Evolutionary conservation across 2,113 vertebrate species (phyloP), one percentile per base, ranked within the genome.

Genomic region (Etia nguti): DNA sequence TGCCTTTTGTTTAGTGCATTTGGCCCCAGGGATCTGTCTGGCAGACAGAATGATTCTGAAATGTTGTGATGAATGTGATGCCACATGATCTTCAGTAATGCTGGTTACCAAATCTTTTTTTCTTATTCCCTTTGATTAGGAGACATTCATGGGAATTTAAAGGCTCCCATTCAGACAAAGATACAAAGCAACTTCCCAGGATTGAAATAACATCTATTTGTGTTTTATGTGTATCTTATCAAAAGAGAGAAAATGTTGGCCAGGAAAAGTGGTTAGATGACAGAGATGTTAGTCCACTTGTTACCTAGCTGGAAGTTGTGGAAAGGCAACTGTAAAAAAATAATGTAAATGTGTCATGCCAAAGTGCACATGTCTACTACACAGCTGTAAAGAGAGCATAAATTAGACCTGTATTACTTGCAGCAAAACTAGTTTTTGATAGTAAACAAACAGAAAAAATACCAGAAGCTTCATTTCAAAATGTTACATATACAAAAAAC

Each of bases 31-130:
- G 88, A 80, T 82, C 84, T 85, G 50, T 79, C 62, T 54, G 79
- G 57, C 84, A 65, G 55, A 75, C 60, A 48, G 65, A 55, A 52
- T 82, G 84, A 80, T 83, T 88, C 46, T 73, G 41, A 84, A 81
- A 73, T 81, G 6, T 22, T 10, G 70, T 86, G 91, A 92, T 92
- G 10, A 87, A 92, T 82, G 90, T 60, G 87, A 87, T 43, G 79
- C 80, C 38, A 6, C 36, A 31, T 36, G 36, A 81, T 87, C 75
- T 12, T 43, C 36, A 29, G 2, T 65, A 50, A 91, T 79, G 50
- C 70, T 81, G 82, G 29, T 60, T 41, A 15, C 83, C 73, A 84
- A 80, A 88, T 52, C 12, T 3, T 38, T 60, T 83, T 84, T 90
- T 65, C 12, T 7, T 10, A 85, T 68, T 73, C 2, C 9, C 20